These are phyloP conservation scores for Lytechinus pictus DNA, from an alignment of 35 echinoderm and acorn worm genomes.

Conservation along the genomic window DNA sequence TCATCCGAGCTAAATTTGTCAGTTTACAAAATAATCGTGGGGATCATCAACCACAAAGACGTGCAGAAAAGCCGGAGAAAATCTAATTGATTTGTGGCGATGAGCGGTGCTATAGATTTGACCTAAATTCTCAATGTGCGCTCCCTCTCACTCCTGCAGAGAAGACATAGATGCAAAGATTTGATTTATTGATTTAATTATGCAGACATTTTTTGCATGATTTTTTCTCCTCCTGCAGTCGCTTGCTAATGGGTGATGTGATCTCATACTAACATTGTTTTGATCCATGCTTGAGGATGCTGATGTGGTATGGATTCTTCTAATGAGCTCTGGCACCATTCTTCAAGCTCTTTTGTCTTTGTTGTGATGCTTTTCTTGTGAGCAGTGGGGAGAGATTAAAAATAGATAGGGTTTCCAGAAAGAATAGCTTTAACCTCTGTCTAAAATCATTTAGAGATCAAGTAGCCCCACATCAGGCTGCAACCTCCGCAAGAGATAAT, in stretches of 20 bases:
- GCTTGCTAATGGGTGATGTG: not conserved
- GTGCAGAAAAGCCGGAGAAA: constrained; percentile 7
- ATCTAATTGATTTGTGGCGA: constrained; percentile 45
- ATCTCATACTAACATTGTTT: not conserved
- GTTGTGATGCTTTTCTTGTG: not conserved
- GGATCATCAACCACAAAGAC: constrained; percentile 38
- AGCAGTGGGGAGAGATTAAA: not conserved
- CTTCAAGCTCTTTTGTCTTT: not conserved
- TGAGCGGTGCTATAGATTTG: constrained; percentile 12
- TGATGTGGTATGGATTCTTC: not conserved
- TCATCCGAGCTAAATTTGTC: constrained; percentile 11
- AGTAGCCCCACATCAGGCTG: not conserved
- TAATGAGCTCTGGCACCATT: constrained; percentile 4
- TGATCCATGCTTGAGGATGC: not conserved
- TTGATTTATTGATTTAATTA: constrained; percentile 46
- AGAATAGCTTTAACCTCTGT: not conserved
- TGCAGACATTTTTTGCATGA: constrained; percentile 32
- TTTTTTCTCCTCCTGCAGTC: not conserved
- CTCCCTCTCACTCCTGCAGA: not conserved
- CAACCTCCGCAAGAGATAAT: not conserved
- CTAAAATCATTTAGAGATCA: not conserved
- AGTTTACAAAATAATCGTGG: constrained; percentile 21
- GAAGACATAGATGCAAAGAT: not conserved
- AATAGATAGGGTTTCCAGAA: not conserved
- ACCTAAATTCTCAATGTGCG: constrained; percentile 21